Conservation (phyloP, 2,797 vertebrate species). For the Myotis myotis region DNA sequence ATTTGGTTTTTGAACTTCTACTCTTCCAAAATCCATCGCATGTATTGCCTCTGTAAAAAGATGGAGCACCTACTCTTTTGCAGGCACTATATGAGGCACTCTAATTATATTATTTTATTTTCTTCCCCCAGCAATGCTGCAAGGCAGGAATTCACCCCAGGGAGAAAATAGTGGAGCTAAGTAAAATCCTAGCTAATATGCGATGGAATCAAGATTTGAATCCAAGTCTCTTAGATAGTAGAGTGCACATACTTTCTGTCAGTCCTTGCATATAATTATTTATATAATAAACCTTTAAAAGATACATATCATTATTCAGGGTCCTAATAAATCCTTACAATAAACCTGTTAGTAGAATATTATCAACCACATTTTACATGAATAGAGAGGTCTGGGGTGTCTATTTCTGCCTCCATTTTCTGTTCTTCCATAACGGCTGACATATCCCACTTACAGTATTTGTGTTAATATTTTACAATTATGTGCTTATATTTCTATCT, state of each 20-base stretch:
- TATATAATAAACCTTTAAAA: background rate
- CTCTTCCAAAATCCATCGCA: background rate
- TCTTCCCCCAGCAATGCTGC: background rate
- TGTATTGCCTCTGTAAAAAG: background rate
- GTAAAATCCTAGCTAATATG: background rate
- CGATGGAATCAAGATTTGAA: background rate
- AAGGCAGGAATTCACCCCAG: background rate
- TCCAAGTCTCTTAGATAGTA: background rate
- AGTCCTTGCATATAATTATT: background rate
- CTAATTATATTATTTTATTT: background rate
- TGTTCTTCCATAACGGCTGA: background rate
- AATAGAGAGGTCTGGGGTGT: too few species aligned
- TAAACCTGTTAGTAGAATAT: background rate
- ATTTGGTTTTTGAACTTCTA: slow-evolving; percentile 10
- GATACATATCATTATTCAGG: background rate
- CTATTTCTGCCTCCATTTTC: background rate
- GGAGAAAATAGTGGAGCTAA: background rate
- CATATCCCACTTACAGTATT: background rate
- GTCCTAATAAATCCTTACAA: background rate
- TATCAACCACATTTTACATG: background rate
- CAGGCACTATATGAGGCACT: background rate
- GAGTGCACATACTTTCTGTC: background rate
- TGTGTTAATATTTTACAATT: background rate
- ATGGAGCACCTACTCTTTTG: background rate
- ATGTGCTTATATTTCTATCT: background rate